These are phyloP conservation scores for Lasioglossum villosulum DNA, from an alignment of 2,888 invertebrate species.

Conservation along the genomic window DNA sequence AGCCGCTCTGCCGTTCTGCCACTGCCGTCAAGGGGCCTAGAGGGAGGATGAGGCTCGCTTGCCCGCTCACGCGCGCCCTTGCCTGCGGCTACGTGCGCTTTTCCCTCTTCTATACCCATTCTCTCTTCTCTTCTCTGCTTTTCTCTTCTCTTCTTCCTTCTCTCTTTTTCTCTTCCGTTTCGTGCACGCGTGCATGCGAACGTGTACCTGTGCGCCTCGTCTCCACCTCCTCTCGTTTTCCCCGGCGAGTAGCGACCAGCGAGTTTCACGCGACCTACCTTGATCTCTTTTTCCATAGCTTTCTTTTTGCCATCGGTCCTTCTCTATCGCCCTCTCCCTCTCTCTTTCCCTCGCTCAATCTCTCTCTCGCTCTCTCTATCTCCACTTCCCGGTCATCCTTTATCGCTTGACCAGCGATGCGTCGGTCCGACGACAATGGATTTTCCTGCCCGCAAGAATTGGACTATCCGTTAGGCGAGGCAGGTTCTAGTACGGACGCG, in stretches of 20 bases:
- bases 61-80: conserved; percentile 82
- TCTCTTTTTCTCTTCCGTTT: not conserved
- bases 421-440: conserved; percentile 12
- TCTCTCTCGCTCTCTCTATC: not conserved
- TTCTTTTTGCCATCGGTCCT: conserved; percentile 18
- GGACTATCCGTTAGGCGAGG: conserved; percentile 7
- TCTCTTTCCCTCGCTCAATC: not conserved
- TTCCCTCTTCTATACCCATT: conserved; percentile 38
- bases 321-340: not conserved
- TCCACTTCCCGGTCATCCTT: not conserved
- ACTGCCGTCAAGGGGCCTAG: conserved; percentile 60
- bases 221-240: conserved; percentile 17
- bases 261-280: conserved; percentile 61
- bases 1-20: conserved; percentile 40
- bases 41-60: conserved; percentile 68
- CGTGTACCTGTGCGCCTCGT: not conserved
- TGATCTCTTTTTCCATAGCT: conserved; percentile 37
- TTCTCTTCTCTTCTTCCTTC: conserved; percentile 18
- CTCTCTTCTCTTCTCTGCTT: not conserved
- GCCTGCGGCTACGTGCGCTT: conserved; percentile 77
- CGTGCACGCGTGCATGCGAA: not conserved
- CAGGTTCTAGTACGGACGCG: not conserved
- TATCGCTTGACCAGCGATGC: conserved; percentile 1
- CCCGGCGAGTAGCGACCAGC: conserved; percentile 42
- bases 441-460: not conserved